phyloP scores from a whole-genome alignment of 2,113 vertebrate genomes.

The Benitochromis conjunctus region DNA sequence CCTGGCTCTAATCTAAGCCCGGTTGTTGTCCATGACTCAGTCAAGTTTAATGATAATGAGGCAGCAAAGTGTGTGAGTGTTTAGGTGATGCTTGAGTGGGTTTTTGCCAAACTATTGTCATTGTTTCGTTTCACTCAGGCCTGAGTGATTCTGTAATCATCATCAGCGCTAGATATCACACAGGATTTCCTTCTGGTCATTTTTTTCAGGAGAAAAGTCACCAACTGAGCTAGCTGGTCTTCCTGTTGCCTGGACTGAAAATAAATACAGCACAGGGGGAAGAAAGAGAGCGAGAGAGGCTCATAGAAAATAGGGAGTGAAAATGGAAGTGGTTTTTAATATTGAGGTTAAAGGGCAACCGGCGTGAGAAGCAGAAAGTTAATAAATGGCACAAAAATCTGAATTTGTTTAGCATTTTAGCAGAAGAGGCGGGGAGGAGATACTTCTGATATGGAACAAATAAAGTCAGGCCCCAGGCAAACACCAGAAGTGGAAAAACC shows the following conservation, averaged over 20 bases:
- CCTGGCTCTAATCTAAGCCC: neutral
- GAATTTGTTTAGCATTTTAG: neutral
- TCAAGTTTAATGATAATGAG: slow-evolving; percentile 23
- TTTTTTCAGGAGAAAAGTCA: slow-evolving; percentile 41
- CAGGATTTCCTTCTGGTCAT: slow-evolving; percentile 65
- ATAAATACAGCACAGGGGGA: neutral
- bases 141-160: slow-evolving; percentile 19
- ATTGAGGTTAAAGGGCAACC: neutral
- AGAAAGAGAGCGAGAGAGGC: neutral
- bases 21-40: slow-evolving; percentile 33
- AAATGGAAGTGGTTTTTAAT: neutral
- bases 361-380: neutral
- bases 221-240: slow-evolving; percentile 16
- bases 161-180: slow-evolving; percentile 42
- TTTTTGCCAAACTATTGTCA: slow-evolving; percentile 28
- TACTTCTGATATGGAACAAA: neutral
- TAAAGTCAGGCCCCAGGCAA: neutral
- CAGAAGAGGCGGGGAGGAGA: neutral
- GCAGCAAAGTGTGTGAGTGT: neutral
- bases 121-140: slow-evolving; percentile 42
- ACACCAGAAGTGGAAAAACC: neutral
- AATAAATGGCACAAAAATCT: neutral
- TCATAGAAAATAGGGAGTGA: neutral
- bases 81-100: neutral
- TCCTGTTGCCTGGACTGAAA: slow-evolving; percentile 46